Percentiles rank a stretch among this genome's conserved stretches.
phyloP scores from a whole-genome alignment of 1,140 invertebrate genomes.

The Holotrichia oblita region DNA sequence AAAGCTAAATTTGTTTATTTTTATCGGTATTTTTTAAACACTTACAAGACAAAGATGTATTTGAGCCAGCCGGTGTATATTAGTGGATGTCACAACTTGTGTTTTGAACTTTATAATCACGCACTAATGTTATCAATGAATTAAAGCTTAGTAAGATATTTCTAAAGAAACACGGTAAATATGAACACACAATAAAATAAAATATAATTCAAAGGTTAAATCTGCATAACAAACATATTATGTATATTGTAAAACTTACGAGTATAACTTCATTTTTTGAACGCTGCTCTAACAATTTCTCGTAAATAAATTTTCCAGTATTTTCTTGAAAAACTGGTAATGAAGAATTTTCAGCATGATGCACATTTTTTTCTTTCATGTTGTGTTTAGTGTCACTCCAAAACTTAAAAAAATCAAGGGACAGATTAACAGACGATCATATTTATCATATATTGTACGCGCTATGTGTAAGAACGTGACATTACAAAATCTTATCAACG shows the following conservation, averaged over 20 bases:
- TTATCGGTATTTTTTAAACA: no score
- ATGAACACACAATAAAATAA: no score
- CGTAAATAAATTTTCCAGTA: constrained; percentile 5
- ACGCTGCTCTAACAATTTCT: background rate
- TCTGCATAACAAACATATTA: no score
- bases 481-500: background rate
- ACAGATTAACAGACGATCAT: background rate
- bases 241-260: background rate
- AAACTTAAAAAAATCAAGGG: background rate
- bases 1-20: no score
- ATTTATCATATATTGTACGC: background rate
- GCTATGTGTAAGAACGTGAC: background rate
- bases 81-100: no score
- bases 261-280: background rate
- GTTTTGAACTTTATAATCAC: no score
- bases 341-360: background rate
- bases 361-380: background rate
- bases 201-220: no score
- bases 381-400: background rate
- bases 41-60: no score
- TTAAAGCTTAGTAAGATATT: no score
- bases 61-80: no score
- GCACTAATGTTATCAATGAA: no score
- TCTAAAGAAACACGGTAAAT: no score
- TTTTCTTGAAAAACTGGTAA: background rate